Evolutionary conservation across 2,797 vertebrate genomes (phyloP).

Genomic region (Oreochromis mossambicus): DNA sequence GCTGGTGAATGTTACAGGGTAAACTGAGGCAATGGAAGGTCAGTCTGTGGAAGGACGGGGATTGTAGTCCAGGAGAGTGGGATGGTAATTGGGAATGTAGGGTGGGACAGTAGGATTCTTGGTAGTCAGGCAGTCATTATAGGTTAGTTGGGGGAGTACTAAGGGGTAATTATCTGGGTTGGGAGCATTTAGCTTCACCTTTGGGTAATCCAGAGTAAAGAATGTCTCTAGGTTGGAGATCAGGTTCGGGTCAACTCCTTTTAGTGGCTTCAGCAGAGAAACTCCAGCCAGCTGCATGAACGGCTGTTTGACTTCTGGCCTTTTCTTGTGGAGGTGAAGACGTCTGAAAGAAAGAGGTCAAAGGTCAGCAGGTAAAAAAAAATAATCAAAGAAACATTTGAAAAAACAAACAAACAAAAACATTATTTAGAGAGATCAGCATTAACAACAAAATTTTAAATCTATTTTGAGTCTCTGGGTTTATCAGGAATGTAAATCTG

Average conservation of each 20-base stretch:
- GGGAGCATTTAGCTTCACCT: slow-evolving; percentile 67
- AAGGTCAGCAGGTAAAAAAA: neutral
- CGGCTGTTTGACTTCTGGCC: slow-evolving; percentile 80
- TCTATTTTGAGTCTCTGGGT: neutral
- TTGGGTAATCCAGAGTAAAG: slow-evolving; percentile 96
- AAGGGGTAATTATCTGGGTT: neutral
- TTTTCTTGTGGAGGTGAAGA: slow-evolving; percentile 85
- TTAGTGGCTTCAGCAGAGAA: slow-evolving; percentile 92
- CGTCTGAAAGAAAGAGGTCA: slow-evolving; percentile 70
- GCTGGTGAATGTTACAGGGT: neutral
- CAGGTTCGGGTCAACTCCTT: slow-evolving; percentile 93
- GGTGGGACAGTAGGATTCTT: neutral
- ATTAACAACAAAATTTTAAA: neutral
- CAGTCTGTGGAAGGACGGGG: neutral
- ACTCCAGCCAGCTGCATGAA: slow-evolving; percentile 89
- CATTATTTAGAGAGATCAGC: neutral
- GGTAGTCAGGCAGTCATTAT: neutral
- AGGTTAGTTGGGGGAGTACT: neutral
- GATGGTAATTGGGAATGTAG: neutral
- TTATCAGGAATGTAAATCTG: neutral
- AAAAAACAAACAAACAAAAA: neutral
- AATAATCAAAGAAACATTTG: neutral
- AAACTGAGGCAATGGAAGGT: neutral
- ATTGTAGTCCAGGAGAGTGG: neutral
- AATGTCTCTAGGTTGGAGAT: slow-evolving; percentile 97